phyloP scores from a whole-genome alignment of 1,140 invertebrate species.

The Drosophila prosaltans region DNA sequence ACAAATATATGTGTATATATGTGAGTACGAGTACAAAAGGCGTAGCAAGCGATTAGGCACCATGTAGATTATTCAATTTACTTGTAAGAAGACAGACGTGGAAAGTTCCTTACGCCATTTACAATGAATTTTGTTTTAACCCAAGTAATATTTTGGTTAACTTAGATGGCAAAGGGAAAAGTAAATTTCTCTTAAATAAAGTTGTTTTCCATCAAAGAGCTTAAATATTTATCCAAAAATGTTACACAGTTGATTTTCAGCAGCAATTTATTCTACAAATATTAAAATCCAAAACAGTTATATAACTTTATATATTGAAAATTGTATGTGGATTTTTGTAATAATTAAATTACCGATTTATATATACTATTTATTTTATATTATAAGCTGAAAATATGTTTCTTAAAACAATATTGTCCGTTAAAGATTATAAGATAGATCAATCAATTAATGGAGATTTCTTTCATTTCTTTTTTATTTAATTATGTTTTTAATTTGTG shows the following conservation, averaged over 20 bases:
- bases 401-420: neutral
- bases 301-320: no score
- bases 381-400: neutral
- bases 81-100: constrained; percentile 21
- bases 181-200: neutral
- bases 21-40: constrained; percentile 6
- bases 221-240: no score
- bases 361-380: no score
- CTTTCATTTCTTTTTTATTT: neutral
- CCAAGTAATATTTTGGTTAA: neutral
- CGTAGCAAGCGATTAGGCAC: constrained; percentile 43
- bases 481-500: neutral
- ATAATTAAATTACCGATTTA: no score
- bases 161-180: neutral
- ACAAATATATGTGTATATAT: neutral
- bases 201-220: neutral
- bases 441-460: neutral
- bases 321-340: no score
- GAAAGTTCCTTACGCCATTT: constrained; percentile 14
- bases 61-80: constrained; percentile 69
- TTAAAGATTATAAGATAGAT: no score
- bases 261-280: no score
- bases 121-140: neutral
- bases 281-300: no score
- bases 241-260: no score